Evolutionary conservation across 2,888 invertebrate species (phyloP).

Genomic region (Catotricha subobsoleta): DNA sequence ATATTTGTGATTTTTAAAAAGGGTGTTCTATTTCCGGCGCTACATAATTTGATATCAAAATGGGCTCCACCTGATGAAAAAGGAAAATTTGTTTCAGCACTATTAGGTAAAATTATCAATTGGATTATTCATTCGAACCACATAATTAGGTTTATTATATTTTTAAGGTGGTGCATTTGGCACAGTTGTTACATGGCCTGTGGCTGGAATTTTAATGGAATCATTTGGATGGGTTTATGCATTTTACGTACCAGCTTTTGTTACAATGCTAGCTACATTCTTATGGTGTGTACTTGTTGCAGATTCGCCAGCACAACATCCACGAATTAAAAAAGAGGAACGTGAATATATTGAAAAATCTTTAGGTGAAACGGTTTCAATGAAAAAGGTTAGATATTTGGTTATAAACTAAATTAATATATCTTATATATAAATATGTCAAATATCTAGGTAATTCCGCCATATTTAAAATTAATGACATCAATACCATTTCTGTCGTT

Average conservation of each 20-base stretch:
- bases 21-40: constrained; percentile 41
- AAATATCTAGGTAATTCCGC: constrained; percentile 49
- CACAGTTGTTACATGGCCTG: constrained; percentile 44
- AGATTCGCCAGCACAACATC: constrained; percentile 44
- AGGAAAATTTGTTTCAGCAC: constrained; percentile 41
- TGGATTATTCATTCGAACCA: no score
- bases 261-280: constrained; percentile 36
- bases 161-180: constrained; percentile 56
- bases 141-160: no score
- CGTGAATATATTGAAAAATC: constrained; percentile 42
- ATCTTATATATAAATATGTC: no score
- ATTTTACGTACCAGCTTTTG: constrained; percentile 42
- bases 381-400: constrained; percentile 43
- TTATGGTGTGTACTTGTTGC: constrained; percentile 44
- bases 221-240: constrained; percentile 46
- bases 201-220: constrained; percentile 44
- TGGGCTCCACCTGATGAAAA: constrained; percentile 48
- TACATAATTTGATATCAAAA: constrained; percentile 39
- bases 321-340: constrained; percentile 41
- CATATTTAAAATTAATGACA: constrained; percentile 39
- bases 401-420: constrained; percentile 31
- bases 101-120: no score
- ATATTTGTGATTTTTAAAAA: constrained; percentile 18
- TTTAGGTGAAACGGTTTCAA: constrained; percentile 36
- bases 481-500: constrained; percentile 56